Base-by-base conservation (phyloP, 2,113 vertebrate genomes). In the Oreochromis spilurus region DNA sequence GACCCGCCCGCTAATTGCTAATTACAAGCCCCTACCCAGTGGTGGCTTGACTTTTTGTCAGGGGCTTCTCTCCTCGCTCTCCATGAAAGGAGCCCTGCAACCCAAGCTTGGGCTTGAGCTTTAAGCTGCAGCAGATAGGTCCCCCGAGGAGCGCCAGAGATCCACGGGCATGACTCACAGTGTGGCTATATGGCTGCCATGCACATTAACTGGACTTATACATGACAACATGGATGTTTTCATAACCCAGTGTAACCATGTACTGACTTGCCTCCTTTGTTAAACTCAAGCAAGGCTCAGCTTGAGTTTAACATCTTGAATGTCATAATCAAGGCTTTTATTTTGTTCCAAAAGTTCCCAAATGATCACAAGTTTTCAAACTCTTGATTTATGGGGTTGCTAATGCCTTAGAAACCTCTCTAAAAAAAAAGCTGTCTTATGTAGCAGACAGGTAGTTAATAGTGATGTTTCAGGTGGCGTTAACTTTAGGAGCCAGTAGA, bases 1-100 rank as follows among this genome's bases (percentile, higher is more conserved):
- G 96, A 97, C 94, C 94, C 93, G 90, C 94, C 95, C 94, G 93
- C 95, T 97, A 97, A 97, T 97, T 96, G 95, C 95, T 96, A 97
- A 97, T 96, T 96, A 97, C 96, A 96, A 96, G 95, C 96, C 95
- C 92, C 94, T 96, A 95, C 95, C 95, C 95, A 91, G 94, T 87
- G 87, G 95, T 91, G 95, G 95, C 95, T 95, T 92, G 95, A 95
- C 94, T 96, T 94, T 93, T 93, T 95, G 95, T 96, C 93, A 94
- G 96, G 96, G 96, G 95, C 93, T 96, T 96, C 95, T 95, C 94
- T 92, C 90, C 91, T 92, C 86, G 83, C 91, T 92, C 85, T 86
- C 81, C 85, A 84, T 95, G 93, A 93, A 96, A 95, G 90, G 82
- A 96, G 90, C 87, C 89, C 90, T 92, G 94, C 93, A 96, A 95